A percentile compares a stretch with the other conserved stretches of the same genome.
phyloP scores from a whole-genome alignment of 2,113 vertebrate genomes.

The Gambusia affinis region DNA sequence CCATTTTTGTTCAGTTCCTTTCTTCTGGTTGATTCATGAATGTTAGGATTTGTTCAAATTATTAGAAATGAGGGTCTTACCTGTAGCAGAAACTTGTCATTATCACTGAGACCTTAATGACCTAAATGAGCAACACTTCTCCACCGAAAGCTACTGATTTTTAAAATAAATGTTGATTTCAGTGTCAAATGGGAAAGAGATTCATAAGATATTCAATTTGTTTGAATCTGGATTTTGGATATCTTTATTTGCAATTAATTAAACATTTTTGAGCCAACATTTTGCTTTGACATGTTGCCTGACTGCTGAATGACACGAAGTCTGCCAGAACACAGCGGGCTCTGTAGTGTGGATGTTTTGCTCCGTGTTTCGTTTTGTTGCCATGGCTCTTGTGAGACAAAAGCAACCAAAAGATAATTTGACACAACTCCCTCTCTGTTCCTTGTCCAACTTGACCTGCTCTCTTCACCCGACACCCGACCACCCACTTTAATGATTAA shows the following conservation, averaged over 20 bases:
- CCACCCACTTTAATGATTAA: conserved; percentile 67
- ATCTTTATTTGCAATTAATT: neutral
- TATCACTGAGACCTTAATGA: too few species aligned
- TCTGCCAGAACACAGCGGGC: neutral
- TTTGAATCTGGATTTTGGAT: neutral
- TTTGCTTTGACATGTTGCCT: neutral
- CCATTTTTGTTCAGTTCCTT: too few species aligned
- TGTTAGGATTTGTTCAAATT: too few species aligned
- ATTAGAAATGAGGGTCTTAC: too few species aligned
- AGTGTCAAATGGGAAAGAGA: too few species aligned
- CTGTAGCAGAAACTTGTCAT: too few species aligned
- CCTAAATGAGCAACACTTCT: too few species aligned
- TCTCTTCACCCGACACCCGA: conserved; percentile 41
- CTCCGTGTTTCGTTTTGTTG: conserved; percentile 55
- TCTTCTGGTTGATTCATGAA: too few species aligned
- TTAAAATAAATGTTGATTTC: too few species aligned
- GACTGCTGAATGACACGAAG: neutral
- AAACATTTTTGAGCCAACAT: neutral
- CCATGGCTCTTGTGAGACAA: conserved; percentile 49
- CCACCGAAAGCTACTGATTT: too few species aligned
- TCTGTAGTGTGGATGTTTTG: conserved; percentile 34
- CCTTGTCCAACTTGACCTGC: conserved; percentile 34
- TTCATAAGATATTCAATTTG: too few species aligned
- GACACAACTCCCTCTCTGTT: conserved; percentile 43
- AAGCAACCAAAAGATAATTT: conserved; percentile 39